Base-by-base conservation (phyloP, 2,888 invertebrate species). In the Aporophyla lueneburgensis region DNA sequence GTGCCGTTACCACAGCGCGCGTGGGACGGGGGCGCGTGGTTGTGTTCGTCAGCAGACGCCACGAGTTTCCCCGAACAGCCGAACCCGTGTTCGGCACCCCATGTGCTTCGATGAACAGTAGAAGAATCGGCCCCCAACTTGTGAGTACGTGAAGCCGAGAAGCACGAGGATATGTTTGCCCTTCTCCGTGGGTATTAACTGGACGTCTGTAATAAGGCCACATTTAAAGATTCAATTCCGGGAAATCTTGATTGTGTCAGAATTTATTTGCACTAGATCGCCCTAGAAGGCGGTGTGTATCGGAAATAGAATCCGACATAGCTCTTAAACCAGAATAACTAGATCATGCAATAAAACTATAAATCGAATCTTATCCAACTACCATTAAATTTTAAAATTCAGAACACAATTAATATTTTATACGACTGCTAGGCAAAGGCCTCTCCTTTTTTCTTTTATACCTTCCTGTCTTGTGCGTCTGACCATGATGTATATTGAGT, bases 151-250 rank as follows among this genome's bases (percentile, higher is more conserved):
- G 87, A 93, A 96, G 65, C 96, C 96, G 58, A 93, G 93, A 82
- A 96, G 92, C 88, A 96, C 96, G 88, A 96, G 89, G 79, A 96
- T 96, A 86, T 96, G 95, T 84, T 96, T 96, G n/a, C 96, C 96
- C 81, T 96, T 96, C 88, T 96, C 96, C 89, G 96, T 96, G n/a
- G 96, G 96, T 79, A 96, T 96, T 86, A 96, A 96, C 92, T 96
- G 96, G 78, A 96, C 93, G 91, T 95, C 96, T 96, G 96, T 77
- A 96, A 96, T 77, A 87, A 78, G 73, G 71, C 68, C 24, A 53
- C 27, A 43, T 86, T 92, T 88, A 92, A 85, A 86, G 10, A 80
- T 78, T 67, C 71, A 81, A 67, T 85, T 85, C 73, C 56, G 27
- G 21, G 40, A 61, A 58, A 33, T 51, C 1, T 49, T 6, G 12